phyloP scores from a whole-genome alignment of 2,888 invertebrate genomes.

The Plusia festucae region DNA sequence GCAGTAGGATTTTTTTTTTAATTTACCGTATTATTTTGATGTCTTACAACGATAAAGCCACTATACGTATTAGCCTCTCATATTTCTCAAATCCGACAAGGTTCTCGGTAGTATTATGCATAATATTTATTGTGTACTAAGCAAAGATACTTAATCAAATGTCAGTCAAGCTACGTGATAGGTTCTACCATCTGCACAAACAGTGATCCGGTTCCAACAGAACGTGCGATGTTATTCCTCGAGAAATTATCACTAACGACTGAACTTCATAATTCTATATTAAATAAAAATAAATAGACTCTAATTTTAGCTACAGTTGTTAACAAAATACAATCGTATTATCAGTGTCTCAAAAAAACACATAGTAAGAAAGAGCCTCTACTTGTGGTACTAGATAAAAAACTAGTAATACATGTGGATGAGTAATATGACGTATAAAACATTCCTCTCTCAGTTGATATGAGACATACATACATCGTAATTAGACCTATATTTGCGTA shows the following conservation, averaged over 20 bases:
- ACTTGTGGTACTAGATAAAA: too few relatives aligned
- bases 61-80: not conserved
- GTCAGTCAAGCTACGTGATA: not conserved
- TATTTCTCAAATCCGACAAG: not conserved
- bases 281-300: too few relatives aligned
- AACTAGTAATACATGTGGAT: too few relatives aligned
- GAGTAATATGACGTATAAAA: too few relatives aligned
- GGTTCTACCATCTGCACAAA: not conserved
- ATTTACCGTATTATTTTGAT: not conserved
- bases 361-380: too few relatives aligned
- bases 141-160: not conserved
- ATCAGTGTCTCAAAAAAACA: too few relatives aligned
- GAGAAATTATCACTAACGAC: not conserved
- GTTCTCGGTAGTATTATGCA: not conserved
- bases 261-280: not conserved
- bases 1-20: too few relatives aligned
- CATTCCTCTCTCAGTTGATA: too few relatives aligned
- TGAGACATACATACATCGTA: too few relatives aligned
- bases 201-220: conserved; percentile 5
- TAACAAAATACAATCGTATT: too few relatives aligned
- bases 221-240: not conserved
- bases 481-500: too few relatives aligned
- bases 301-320: too few relatives aligned
- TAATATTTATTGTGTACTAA: not conserved
- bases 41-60: not conserved